phyloP scores from a whole-genome alignment of 2,113 vertebrate genomes.

The Saguinus imperator region DNA sequence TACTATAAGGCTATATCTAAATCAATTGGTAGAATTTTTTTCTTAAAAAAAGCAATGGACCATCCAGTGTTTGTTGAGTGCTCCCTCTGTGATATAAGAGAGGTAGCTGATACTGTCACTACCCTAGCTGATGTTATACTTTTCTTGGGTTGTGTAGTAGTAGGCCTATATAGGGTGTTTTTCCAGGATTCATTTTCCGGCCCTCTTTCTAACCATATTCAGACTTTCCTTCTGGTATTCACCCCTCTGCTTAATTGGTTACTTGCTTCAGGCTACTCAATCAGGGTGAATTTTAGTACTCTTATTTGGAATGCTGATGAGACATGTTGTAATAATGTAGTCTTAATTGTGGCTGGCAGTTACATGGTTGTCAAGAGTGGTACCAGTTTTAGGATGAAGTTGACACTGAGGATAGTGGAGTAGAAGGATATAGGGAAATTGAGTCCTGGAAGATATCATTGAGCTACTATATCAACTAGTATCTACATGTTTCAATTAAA shows the following conservation, averaged over 20 bases:
- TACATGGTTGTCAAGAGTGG: neutral
- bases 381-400: neutral
- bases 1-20: neutral
- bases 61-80: neutral
- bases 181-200: neutral
- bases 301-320: constrained; percentile 30
- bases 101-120: neutral
- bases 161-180: neutral
- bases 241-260: neutral
- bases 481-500: neutral
- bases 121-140: neutral
- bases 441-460: constrained; percentile 4
- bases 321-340: constrained; percentile 32
- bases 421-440: neutral
- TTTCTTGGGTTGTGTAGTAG: neutral
- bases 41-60: neutral
- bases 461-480: neutral
- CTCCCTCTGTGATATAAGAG: neutral
- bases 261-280: neutral
- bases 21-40: neutral
- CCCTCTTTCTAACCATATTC: neutral
- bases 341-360: neutral
- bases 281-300: constrained; percentile 18
- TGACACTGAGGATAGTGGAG: neutral
- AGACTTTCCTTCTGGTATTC: neutral